Evolutionary conservation across 1,140 invertebrate species (phyloP).

Genomic region (Drosophila setifemur): DNA sequence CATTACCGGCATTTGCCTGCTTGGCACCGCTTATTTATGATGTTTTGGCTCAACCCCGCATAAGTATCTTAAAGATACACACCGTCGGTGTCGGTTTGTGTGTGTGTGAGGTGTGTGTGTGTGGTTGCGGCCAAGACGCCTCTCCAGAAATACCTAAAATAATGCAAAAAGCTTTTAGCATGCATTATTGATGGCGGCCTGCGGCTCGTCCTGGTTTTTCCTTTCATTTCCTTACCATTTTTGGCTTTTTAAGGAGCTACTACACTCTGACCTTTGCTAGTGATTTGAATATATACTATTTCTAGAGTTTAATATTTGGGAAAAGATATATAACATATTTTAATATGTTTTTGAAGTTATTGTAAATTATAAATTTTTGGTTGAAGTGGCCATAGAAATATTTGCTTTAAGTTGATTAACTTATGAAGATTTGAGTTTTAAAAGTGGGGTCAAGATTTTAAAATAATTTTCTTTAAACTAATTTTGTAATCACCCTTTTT

Average conservation of each 20-base stretch:
- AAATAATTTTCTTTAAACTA: too few species aligned
- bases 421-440: too few species aligned
- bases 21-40: slow-evolving; percentile 58
- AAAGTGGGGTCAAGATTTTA: too few species aligned
- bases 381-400: too few species aligned
- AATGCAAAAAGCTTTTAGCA: slow-evolving; percentile 82
- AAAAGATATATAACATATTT: too few species aligned
- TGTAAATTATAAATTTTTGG: too few species aligned
- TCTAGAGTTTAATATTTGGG: too few species aligned
- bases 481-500: too few species aligned
- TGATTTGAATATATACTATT: slow-evolving; percentile 18
- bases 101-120: slow-evolving; percentile 14
- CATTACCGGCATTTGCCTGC: slow-evolving; percentile 29
- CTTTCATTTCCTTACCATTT: background rate
- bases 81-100: slow-evolving; percentile 15
- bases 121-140: slow-evolving; percentile 25
- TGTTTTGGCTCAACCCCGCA: slow-evolving; percentile 40
- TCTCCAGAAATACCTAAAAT: slow-evolving; percentile 72
- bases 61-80: slow-evolving; percentile 68
- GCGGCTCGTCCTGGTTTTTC: slow-evolving; percentile 24
- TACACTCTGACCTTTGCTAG: slow-evolving; percentile 27
- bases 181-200: slow-evolving; percentile 79
- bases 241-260: background rate
- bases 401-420: too few species aligned
- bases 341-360: too few species aligned